Evolutionary conservation across 2,113 vertebrate species (phyloP).

Genomic region (Marcusenius ussheri): DNA sequence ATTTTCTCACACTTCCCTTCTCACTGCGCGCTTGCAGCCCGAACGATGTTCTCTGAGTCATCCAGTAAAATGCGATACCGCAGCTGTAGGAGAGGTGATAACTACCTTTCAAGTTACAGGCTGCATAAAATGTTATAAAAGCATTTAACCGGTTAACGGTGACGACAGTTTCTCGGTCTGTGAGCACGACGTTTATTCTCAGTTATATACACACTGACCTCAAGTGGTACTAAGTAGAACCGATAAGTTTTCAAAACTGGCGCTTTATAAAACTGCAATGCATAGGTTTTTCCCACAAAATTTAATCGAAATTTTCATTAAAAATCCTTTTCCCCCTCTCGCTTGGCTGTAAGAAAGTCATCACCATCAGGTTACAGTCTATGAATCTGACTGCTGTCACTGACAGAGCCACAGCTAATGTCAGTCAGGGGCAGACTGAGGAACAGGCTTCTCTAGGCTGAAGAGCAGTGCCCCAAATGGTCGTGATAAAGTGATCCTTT

Average conservation of each 20-base stretch:
- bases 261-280: background rate
- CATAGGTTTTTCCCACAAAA: background rate
- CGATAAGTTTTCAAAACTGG: background rate
- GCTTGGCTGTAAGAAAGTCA: background rate
- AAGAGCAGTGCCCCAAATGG: background rate
- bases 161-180: background rate
- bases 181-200: background rate
- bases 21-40: background rate
- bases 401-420: background rate
- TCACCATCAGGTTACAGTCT: background rate
- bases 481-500: background rate
- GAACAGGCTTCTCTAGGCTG: background rate
- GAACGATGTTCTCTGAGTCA: background rate
- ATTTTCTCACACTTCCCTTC: constrained; percentile 6
- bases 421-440: background rate
- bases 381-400: background rate
- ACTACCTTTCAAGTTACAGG: background rate
- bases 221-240: background rate
- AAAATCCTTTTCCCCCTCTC: background rate
- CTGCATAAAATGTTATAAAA: background rate
- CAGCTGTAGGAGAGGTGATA: background rate
- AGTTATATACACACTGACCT: background rate
- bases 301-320: background rate
- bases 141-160: background rate
- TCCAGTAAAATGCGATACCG: background rate